Conservation (phyloP, 2,888 invertebrate genomes). For the Nipponacmea schrenckii region DNA sequence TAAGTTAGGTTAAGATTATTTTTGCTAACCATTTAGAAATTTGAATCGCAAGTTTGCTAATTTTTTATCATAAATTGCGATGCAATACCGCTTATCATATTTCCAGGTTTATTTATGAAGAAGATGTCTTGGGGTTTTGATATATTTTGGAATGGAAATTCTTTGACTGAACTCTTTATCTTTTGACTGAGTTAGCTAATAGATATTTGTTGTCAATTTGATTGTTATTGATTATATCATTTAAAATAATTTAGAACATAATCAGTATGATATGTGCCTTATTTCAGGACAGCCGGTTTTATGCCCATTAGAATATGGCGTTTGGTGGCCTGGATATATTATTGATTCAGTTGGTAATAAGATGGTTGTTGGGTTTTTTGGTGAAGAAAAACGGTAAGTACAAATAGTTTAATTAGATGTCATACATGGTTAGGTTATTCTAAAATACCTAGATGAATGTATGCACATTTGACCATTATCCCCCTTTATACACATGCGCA, state of each 20-base stretch:
- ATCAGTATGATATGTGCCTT: neutral
- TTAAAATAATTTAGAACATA: neutral
- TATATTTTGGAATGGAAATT: neutral
- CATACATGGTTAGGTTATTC: no score
- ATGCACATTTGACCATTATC: no score
- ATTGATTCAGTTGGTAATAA: neutral
- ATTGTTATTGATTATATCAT: neutral
- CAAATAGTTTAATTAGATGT: neutral
- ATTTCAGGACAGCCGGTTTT: conserved; percentile 1
- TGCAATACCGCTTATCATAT: no score
- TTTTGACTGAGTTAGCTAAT: neutral
- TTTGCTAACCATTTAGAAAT: no score
- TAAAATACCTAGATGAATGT: no score
- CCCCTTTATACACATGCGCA: no score
- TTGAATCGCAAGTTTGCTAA: no score
- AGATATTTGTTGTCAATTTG: neutral
- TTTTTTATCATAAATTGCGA: no score
- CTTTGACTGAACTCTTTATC: neutral
- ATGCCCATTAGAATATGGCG: conserved; percentile 6
- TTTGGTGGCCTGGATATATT: conserved; percentile 3
- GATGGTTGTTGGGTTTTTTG: conserved; percentile 3
- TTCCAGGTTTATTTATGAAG: no score
- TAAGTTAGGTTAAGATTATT: no score
- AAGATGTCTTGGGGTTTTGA: no score
- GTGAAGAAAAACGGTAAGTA: conserved; percentile 6